A percentile compares a stretch with the other conserved stretches of the same genome.
Conservation (phyloP, 2,797 vertebrate species). For the Pogonophryne albipinna region DNA sequence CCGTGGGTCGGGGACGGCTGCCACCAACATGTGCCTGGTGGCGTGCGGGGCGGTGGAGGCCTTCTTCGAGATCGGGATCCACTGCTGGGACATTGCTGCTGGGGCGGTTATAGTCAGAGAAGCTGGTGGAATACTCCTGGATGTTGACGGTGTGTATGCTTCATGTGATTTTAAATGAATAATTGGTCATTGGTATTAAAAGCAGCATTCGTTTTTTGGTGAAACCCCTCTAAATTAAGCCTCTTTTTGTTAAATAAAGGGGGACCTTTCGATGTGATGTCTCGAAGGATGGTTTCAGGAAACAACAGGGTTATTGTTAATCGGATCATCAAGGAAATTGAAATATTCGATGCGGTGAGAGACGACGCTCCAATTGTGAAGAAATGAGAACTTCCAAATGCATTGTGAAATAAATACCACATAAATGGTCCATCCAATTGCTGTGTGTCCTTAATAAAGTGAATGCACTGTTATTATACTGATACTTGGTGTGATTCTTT, state of each 20-base stretch:
- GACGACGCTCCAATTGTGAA: conserved; percentile 81
- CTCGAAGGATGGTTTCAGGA: conserved; percentile 92
- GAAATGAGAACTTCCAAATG: conserved; percentile 37
- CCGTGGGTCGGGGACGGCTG: conserved; percentile 93
- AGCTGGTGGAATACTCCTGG: conserved; percentile 92
- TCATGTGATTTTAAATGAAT: neutral
- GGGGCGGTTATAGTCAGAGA: conserved; percentile 92
- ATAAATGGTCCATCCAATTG: neutral
- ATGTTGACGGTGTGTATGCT: conserved; percentile 86
- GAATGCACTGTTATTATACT: conserved; percentile 2
- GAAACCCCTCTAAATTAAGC: conserved; percentile 10
- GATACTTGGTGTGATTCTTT: conserved; percentile 9
- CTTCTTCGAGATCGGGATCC: conserved; percentile 97
- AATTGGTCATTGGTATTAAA: neutral
- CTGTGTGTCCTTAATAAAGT: conserved; percentile 49
- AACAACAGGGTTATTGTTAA: conserved; percentile 87
- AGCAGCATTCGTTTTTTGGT: neutral
- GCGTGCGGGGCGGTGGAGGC: conserved; percentile 92
- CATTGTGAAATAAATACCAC: neutral
- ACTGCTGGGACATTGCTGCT: conserved; percentile 98
- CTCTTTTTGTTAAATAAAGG: conserved; percentile 77
- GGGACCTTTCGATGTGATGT: conserved; percentile 95
- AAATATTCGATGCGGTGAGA: conserved; percentile 85
- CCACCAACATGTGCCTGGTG: conserved; percentile 97
- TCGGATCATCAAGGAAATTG: conserved; percentile 91